Evolutionary conservation across 37 sponge, comb jelly and placozoan genomes (phyloP).

Genomic region (Cladorhizidae sp.): DNA sequence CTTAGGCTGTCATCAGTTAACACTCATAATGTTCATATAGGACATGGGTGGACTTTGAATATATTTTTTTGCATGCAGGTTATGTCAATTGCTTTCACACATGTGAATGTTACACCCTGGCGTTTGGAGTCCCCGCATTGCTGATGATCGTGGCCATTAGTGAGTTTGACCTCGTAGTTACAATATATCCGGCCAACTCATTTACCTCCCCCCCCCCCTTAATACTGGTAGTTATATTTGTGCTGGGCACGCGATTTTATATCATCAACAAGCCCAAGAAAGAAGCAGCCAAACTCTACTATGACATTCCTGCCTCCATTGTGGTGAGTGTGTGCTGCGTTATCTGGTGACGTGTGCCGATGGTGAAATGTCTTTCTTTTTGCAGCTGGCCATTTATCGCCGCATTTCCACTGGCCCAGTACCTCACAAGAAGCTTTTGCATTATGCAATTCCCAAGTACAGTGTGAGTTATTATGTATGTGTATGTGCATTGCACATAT

Average conservation of each 20-base stretch:
- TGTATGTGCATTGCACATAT: neutral
- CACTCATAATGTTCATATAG: neutral
- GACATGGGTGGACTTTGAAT: neutral
- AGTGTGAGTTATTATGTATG: constrained; percentile 21
- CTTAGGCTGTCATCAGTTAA: too few relatives aligned
- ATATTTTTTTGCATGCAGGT: constrained; percentile 18
- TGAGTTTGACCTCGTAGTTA: constrained; percentile 3
- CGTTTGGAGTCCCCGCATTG: constrained; percentile 95
- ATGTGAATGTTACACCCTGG: constrained; percentile 84
- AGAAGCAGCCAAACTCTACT: constrained; percentile 43
- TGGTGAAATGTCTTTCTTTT: neutral
- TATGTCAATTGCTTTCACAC: constrained; percentile 79
- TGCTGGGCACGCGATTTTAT: constrained; percentile 50
- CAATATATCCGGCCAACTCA: too few relatives aligned
- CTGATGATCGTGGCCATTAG: constrained; percentile 87
- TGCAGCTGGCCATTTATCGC: constrained; percentile 48
- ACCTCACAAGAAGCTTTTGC: constrained; percentile 21
- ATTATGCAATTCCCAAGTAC: constrained; percentile 56
- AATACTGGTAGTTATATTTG: constrained; percentile 17
- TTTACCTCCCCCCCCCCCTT: neutral
- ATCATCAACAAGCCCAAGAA: constrained; percentile 52
- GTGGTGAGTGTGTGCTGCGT: constrained; percentile 15
- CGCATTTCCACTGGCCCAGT: constrained; percentile 37
- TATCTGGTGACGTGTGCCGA: neutral
- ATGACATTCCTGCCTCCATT: constrained; percentile 31